These are phyloP conservation scores for Fabriciana adippe DNA, from an alignment of 2,888 invertebrate species.

Conservation along the genomic window DNA sequence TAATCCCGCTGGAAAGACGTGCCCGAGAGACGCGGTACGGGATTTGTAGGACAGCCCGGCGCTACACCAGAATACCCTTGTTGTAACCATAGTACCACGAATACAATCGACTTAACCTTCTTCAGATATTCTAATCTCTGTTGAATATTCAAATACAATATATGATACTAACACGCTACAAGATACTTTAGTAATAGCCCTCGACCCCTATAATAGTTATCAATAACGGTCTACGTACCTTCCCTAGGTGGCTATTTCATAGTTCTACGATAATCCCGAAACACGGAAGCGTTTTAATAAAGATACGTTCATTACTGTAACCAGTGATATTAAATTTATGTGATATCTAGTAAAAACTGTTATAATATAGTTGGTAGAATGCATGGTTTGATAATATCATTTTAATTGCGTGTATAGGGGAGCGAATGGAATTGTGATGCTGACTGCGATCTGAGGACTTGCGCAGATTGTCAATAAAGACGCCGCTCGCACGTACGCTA, in stretches of 20 bases:
- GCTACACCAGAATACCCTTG: slow-evolving; percentile 60
- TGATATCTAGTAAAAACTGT: slow-evolving; percentile 38
- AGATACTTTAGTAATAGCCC: slow-evolving; percentile 38
- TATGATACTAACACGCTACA: slow-evolving; percentile 28
- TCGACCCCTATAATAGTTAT: slow-evolving; percentile 37
- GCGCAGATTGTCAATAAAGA: slow-evolving; percentile 61
- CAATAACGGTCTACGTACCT: slow-evolving; percentile 34
- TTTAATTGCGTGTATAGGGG: slow-evolving; percentile 69
- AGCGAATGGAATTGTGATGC: slow-evolving; percentile 62
- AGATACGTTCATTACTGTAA: slow-evolving; percentile 39
- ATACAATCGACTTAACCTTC: slow-evolving; percentile 34
- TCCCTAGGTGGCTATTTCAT: slow-evolving; percentile 36
- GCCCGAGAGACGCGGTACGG: slow-evolving; percentile 57
- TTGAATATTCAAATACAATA: slow-evolving; percentile 36
- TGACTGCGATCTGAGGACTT: slow-evolving; percentile 50
- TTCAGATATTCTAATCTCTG: slow-evolving; percentile 26
- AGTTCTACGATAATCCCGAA: slow-evolving; percentile 37
- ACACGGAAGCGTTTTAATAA: slow-evolving; percentile 39
- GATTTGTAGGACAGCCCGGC: slow-evolving; percentile 73
- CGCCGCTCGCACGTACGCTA: slow-evolving; percentile 59
- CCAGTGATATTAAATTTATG: slow-evolving; percentile 39
- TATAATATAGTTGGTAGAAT: slow-evolving; percentile 54
- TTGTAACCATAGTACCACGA: slow-evolving; percentile 56
- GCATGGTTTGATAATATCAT: slow-evolving; percentile 69
- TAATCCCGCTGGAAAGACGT: slow-evolving; percentile 69